Evolutionary conservation across 2,888 invertebrate genomes (phyloP), one percentile per base, ranked within the genome.

Genomic region (Tanytarsus gracilentus): DNA sequence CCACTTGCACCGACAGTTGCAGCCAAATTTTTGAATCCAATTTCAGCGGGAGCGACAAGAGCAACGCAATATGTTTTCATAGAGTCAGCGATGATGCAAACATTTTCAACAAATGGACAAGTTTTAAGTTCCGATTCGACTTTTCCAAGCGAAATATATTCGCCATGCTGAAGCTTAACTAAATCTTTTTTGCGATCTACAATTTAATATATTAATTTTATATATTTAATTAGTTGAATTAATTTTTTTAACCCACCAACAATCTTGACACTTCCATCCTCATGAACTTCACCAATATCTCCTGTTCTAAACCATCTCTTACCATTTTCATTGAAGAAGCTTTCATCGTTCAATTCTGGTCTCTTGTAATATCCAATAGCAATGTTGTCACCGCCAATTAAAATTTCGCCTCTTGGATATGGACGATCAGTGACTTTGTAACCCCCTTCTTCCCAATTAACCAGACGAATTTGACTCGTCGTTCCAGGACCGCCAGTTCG

Each of bases 161-260:
- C 99, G 64, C 99, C 99, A 27, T 92, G 88, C 74, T 98, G 95
- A 58, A 99, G 80, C 75, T 99, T 99, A 36, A 99, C 95, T 66
- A 99, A 79, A 77, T 99, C 99, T 77, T 99, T 99, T 78, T 98
- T 99, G 66, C 99, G 90, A 76, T 99, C 97, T 96, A 75, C 9
- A 71, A 71, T 63, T 29, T 23, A 48, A 2, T n/a, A 14, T 23
- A 11, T 36, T 23, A 16, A 18, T 39, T 58, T 50, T 18, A 21
- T 49, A 16, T n/a, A 18, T 11, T 18, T 16, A 49, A 40, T 27
- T 51, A 18, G 21, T 8, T 52, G 27, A 8, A 23, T 3, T 11
- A 26, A 36, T 29, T 16, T 14, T 18, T 40, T 9, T 8, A 48
- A 69, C 77, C 72, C 69, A 95, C 96, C 98, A 68, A 99, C 96